A percentile compares a stretch with the other conserved stretches of the same genome.
These are phyloP conservation scores for Aplysia californica DNA, from an alignment of 1,140 invertebrate genomes.

Conservation along the genomic window DNA sequence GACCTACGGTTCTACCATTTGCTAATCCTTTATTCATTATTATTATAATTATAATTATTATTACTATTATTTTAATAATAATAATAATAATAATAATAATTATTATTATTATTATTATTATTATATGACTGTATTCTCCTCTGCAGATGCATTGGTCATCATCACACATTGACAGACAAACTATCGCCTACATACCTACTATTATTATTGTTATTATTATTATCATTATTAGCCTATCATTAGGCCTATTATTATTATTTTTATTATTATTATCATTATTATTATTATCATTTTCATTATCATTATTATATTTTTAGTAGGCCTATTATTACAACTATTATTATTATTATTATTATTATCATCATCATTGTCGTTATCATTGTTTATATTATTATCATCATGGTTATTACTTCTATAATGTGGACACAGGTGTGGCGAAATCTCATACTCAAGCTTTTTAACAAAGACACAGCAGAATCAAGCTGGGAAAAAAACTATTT, in stretches of 20 bases:
- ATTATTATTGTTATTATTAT: not conserved
- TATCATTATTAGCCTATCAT: not conserved
- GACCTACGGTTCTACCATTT: too few species aligned
- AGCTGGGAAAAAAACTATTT: too few species aligned
- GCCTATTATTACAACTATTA: too few species aligned
- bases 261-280: not conserved
- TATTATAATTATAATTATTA: conserved; percentile 22
- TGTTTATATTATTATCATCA: too few species aligned
- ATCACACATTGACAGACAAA: not conserved
- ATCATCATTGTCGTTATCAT: too few species aligned
- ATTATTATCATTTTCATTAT: not conserved
- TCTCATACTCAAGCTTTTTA: too few species aligned
- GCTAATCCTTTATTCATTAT: not conserved
- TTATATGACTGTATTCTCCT: not conserved
- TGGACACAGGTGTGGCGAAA: too few species aligned
- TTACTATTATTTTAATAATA: conserved; percentile 29
- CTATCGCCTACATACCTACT: not conserved
- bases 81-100: conserved; percentile 14
- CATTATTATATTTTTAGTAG: not conserved
- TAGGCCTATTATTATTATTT: not conserved
- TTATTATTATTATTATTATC: too few species aligned
- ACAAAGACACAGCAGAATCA: too few species aligned
- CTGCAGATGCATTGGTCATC: not conserved
- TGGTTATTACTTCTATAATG: too few species aligned
- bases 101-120: conserved; percentile 23